These are phyloP conservation scores for Embidobia sp. DNA, from an alignment of 2,888 invertebrate species.

Conservation along the genomic window DNA sequence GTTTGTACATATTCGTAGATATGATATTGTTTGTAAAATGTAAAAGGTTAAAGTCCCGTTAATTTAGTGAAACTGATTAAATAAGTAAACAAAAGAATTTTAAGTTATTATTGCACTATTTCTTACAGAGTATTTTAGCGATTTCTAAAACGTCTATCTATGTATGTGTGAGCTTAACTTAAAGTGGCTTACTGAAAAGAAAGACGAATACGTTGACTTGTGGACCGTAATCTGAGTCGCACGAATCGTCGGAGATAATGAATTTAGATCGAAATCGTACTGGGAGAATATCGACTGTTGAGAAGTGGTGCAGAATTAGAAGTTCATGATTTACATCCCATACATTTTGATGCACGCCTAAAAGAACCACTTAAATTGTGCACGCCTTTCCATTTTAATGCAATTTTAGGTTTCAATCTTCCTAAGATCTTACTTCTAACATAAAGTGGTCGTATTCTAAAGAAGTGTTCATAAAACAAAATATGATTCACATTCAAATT, in stretches of 20 bases:
- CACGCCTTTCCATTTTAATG: conserved; percentile 57
- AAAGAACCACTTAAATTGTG: conserved; percentile 53
- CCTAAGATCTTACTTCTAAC: conserved; percentile 16
- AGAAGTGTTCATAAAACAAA: conserved; percentile 28
- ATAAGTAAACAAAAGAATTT: too few species aligned
- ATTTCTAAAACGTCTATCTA: too few species aligned
- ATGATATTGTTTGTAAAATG: too few species aligned
- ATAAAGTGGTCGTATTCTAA: conserved; percentile 24
- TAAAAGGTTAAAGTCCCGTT: too few species aligned
- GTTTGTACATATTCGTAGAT: too few species aligned
- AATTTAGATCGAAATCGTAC: conserved; percentile 54
- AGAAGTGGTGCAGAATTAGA: conserved; percentile 51
- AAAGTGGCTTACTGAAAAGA: conserved; percentile 52
- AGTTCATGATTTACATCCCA: conserved; percentile 61
- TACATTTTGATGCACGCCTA: conserved; percentile 59
- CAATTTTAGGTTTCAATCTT: conserved; percentile 40
- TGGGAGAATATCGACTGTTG: conserved; percentile 55
- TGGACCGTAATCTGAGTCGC: conserved; percentile 51
- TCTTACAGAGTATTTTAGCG: too few species aligned
- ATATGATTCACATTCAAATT: conserved; percentile 9
- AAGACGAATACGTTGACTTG: conserved; percentile 50
- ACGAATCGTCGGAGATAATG: conserved; percentile 53
- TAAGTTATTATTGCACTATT: too few species aligned
- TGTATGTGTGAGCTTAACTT: conserved; percentile 35
- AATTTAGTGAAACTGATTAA: too few species aligned